Evolutionary conservation across 2,888 invertebrate genomes (phyloP).

Genomic region (Sinopyrophorus schimmeli): DNA sequence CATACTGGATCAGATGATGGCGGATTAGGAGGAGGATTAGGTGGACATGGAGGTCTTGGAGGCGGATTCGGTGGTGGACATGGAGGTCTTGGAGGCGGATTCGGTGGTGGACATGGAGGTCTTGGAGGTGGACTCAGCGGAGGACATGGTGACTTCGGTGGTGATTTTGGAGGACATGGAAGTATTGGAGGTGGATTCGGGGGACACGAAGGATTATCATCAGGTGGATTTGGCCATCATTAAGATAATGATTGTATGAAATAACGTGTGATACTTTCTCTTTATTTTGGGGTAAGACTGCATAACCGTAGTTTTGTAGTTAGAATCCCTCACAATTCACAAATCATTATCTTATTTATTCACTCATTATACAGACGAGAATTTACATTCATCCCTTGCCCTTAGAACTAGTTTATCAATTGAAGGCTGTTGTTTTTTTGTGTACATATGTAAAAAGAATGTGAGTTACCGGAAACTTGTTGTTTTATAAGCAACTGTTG

Average conservation of each 20-base stretch:
- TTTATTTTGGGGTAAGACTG: conserved; percentile 14
- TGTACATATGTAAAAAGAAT: too few species aligned
- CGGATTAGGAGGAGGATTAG: conserved; percentile 35
- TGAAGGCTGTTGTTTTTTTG: too few species aligned
- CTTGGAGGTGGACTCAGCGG: conserved; percentile 20
- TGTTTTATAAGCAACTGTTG: conserved; percentile 7
- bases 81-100: conserved; percentile 31
- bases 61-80: conserved; percentile 29
- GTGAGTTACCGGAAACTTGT: conserved; percentile 14
- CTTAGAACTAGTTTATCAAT: too few species aligned
- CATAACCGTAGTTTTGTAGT: conserved; percentile 12
- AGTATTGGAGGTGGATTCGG: neutral
- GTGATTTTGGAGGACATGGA: conserved; percentile 7
- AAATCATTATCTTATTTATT: too few species aligned
- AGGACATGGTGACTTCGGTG: conserved; percentile 32
- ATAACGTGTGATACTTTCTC: conserved; percentile 11
- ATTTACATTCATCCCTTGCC: too few species aligned
- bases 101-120: conserved; percentile 23
- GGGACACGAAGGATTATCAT: conserved; percentile 1
- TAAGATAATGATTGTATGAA: conserved; percentile 7
- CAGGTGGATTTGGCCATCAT: conserved; percentile 8
- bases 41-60: conserved; percentile 35
- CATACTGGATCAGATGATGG: conserved; percentile 39
- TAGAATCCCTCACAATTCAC: too few species aligned
- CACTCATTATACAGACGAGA: too few species aligned